A percentile compares a stretch with the other conserved stretches of the same genome.
Evolutionary conservation across 1,140 invertebrate species (phyloP).

Genomic region (fruit fly (Drosophila melanogaster)): Release_6_plus_ISO1_MT NT_037436.4:15813501-15814000

Average conservation of each 20-base stretch:
- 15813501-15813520: slow-evolving; percentile 97
- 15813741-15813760: too few relatives aligned
- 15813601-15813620: slow-evolving; percentile 93
- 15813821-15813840: too few relatives aligned
- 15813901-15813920: slow-evolving; percentile 36
- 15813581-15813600: slow-evolving; percentile 89
- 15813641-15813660: neutral
- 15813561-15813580: slow-evolving; percentile 89
- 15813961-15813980: slow-evolving; percentile 63
- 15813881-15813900: slow-evolving; percentile 1
- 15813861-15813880: slow-evolving; percentile 15
- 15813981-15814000: slow-evolving; percentile 56
- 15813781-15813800: neutral
- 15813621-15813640: slow-evolving; percentile 89
- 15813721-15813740: too few relatives aligned
- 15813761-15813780: neutral
- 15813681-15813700: too few relatives aligned
- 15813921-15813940: slow-evolving; percentile 16
- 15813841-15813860: neutral
- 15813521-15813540: slow-evolving; percentile 93
- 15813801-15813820: too few relatives aligned
- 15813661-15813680: too few relatives aligned
- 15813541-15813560: slow-evolving; percentile 95
- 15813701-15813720: too few relatives aligned
- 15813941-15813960: neutral